A percentile compares a stretch with the other conserved stretches of the same genome.
Conservation (phyloP, 2,888 invertebrate species). For the Microctonus hyperodae region DNA sequence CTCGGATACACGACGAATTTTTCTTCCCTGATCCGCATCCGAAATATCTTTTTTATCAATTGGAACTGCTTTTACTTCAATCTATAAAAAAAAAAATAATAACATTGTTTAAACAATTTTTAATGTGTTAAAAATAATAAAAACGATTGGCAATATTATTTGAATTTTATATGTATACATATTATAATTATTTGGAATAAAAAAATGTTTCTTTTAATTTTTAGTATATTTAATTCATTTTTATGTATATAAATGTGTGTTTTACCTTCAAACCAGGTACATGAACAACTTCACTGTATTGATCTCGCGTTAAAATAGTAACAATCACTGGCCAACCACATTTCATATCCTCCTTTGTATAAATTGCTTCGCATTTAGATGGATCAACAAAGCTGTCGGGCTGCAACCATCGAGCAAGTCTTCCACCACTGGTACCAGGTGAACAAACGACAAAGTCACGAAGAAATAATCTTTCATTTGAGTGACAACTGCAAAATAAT, state of each 20-base stretch:
- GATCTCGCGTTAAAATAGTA: constrained; percentile 84
- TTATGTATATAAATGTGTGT: no score
- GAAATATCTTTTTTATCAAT: constrained; percentile 73
- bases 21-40: constrained; percentile 69
- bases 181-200: neutral
- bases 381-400: constrained; percentile 93
- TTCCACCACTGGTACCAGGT: constrained; percentile 86
- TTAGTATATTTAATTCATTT: no score
- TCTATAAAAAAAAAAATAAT: constrained; percentile 58
- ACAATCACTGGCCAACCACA: constrained; percentile 87
- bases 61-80: constrained; percentile 77
- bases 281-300: constrained; percentile 87
- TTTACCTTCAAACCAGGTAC: constrained; percentile 84
- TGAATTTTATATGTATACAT: no score
- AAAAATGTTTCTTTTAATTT: no score
- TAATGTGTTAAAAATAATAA: no score
- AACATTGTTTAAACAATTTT: neutral
- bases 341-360: constrained; percentile 74
- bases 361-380: constrained; percentile 82
- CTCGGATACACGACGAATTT: constrained; percentile 67
- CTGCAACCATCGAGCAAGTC: constrained; percentile 93
- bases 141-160: no score
- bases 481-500: constrained; percentile 71
- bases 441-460: constrained; percentile 90
- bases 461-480: constrained; percentile 91